Evolutionary conservation across 2,113 vertebrate species (phyloP).

Genomic region (Protobothrops mucrosquamatus): DNA sequence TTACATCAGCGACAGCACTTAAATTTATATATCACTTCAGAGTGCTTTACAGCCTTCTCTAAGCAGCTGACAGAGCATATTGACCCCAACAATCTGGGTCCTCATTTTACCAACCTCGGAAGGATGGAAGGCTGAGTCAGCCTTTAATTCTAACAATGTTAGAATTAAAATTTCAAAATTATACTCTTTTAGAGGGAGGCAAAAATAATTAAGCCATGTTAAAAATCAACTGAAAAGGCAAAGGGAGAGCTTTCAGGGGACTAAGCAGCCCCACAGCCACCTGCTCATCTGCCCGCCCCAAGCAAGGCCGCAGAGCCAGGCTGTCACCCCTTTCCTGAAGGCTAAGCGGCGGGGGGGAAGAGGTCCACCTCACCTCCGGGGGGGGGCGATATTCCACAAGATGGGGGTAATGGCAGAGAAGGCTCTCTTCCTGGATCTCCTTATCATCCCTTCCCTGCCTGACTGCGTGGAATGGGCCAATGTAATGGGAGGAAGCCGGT

Average conservation of each 20-base stretch:
- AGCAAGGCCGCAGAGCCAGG: neutral
- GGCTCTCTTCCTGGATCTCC: neutral
- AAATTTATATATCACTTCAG: too few species aligned
- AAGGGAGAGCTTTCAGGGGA: neutral
- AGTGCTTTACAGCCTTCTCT: too few species aligned
- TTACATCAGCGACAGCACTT: neutral
- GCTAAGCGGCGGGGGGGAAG: neutral
- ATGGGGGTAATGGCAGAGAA: neutral
- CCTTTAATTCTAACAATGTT: neutral
- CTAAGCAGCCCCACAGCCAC: neutral
- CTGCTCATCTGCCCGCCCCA: too few species aligned
- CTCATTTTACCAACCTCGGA: too few species aligned
- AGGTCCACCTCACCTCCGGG: neutral
- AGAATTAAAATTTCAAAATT: neutral
- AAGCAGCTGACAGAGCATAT: too few species aligned
- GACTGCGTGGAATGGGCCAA: neutral
- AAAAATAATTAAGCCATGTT: neutral
- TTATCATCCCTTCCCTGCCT: neutral
- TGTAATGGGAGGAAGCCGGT: neutral
- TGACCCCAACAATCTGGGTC: too few species aligned
- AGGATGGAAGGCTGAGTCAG: too few species aligned
- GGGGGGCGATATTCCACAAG: neutral
- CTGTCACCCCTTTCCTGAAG: neutral
- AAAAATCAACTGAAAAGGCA: neutral
- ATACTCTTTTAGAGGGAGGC: neutral